Conservation (phyloP, 2,797 vertebrate species). For the Hemitrygon akajei region DNA sequence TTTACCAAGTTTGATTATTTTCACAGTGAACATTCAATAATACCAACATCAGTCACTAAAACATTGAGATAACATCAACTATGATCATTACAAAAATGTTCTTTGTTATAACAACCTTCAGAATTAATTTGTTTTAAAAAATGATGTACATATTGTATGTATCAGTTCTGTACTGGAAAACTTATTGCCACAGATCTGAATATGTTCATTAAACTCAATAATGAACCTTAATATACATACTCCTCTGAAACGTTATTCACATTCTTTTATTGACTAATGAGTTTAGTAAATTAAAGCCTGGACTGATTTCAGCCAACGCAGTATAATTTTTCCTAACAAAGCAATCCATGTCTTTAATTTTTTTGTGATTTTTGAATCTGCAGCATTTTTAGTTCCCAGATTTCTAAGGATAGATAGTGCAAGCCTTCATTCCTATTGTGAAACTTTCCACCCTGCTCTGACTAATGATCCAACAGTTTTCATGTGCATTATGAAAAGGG, state of each 20-base stretch:
- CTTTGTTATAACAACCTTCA: not conserved
- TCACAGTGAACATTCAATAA: not conserved
- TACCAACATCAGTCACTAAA: not conserved
- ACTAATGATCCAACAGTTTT: not conserved
- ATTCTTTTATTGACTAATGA: not conserved
- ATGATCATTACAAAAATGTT: not conserved
- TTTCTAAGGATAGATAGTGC: not conserved
- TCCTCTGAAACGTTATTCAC: not conserved
- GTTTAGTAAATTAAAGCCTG: not conserved
- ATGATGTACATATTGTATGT: not conserved
- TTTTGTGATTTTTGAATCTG: not conserved
- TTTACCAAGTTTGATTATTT: not conserved
- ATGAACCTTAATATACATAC: not conserved
- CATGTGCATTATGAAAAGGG: not conserved
- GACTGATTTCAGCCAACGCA: not conserved
- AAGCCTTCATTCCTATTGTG: not conserved
- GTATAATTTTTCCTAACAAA: not conserved
- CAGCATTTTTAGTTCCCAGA: not conserved
- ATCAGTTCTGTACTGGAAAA: not conserved
- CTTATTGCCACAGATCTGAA: not conserved
- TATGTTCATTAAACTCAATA: not conserved
- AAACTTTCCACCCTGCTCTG: not conserved
- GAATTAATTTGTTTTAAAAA: not conserved
- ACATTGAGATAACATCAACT: not conserved
- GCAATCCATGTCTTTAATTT: no score